Base-by-base conservation (phyloP, 2,888 invertebrate species). In the Candidula unifasciata region DNA sequence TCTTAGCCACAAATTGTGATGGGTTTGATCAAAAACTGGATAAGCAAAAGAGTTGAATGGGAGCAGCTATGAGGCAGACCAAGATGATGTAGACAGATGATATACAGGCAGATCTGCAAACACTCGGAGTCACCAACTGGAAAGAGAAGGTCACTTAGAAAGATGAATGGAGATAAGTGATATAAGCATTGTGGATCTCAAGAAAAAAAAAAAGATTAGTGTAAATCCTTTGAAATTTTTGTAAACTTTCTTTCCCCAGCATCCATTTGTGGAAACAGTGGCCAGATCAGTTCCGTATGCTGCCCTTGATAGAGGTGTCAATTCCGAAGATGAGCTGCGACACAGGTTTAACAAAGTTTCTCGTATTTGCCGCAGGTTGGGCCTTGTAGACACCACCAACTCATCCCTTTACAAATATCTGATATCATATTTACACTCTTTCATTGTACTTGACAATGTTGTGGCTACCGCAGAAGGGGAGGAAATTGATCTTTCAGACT, bases 381-480 rank as follows among this genome's bases (percentile, higher is more conserved):
- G 98, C 0, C 93, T 98, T 88, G 95, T 99, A 1, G 97, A 97
- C 0, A 97, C 96, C 84, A 93, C 96, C 27, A 98, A 98, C n/a
- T 97, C 96, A n/a, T 95, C 96, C 0, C 94, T 98, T 74, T 88
- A 93, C 86, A 91, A 90, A 71, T 97, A 97, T 94, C 94, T 98
- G 89, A 94, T 98, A 24, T 98, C 98, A 2, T 98, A 96, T 95
- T 92, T 99, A 68, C 98, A 98, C 93, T 97, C 97, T n/a, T 94
- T 97, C 88, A 94, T 99, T 84, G 95, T 94, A 54, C 89, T 94
- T 83, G 93, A 93, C 80, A 86, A 92, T 81, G 96, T 96, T 85
- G 88, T 90, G 82, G 95, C 95, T 30, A 94, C 95, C 84, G 64
- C 82, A 0, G 89, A 89, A 24, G 83, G 85, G 8, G 91, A 90